Percentiles rank a stretch among this genome's conserved stretches.
Conservation (phyloP, 2,888 invertebrate genomes). For the Chromoteleia sp. region DNA sequence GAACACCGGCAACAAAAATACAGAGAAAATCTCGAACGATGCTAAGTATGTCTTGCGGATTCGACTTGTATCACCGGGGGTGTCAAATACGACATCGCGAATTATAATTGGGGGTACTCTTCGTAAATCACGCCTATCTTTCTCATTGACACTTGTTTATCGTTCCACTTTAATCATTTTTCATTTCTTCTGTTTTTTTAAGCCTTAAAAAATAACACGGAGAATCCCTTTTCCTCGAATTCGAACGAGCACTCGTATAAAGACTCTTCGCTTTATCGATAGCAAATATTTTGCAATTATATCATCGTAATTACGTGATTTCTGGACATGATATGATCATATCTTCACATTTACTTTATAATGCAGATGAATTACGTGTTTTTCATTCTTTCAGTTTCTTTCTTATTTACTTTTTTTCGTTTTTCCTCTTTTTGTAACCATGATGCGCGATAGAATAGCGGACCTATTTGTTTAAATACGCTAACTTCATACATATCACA, state of each 20-base stretch:
- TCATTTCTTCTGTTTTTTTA: constrained; percentile 25
- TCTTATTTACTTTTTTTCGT: constrained; percentile 7
- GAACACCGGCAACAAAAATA: constrained; percentile 13
- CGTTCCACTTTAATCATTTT: constrained; percentile 9
- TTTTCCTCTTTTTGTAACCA: constrained; percentile 78
- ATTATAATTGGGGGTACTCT: constrained; percentile 48
- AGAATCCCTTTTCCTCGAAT: constrained; percentile 29
- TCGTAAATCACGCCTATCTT: constrained; percentile 78
- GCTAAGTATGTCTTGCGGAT: constrained; percentile 37
- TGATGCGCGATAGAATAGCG: constrained; percentile 80
- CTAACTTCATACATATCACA: constrained; percentile 85
- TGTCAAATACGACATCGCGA: constrained; percentile 36
- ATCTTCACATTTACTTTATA: constrained; percentile 64
- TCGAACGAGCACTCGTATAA: constrained; percentile 75
- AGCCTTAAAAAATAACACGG: constrained; percentile 48
- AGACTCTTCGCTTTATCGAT: constrained; percentile 72
- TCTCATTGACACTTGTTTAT: constrained; percentile 77
- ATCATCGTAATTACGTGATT: constrained; percentile 71
- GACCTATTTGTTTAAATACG: constrained; percentile 80
- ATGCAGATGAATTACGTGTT: constrained; percentile 78
- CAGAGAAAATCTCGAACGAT: constrained; percentile 29
- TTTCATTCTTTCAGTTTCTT: constrained; percentile 51
- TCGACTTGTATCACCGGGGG: constrained; percentile 19
- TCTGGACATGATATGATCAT: constrained; percentile 78
- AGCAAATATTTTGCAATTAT: constrained; percentile 70